Percentiles rank a stretch among this genome's conserved stretches.
These are phyloP conservation scores for Steinernema khuongi DNA, from an alignment of 1,140 invertebrate species.

Conservation along the genomic window DNA sequence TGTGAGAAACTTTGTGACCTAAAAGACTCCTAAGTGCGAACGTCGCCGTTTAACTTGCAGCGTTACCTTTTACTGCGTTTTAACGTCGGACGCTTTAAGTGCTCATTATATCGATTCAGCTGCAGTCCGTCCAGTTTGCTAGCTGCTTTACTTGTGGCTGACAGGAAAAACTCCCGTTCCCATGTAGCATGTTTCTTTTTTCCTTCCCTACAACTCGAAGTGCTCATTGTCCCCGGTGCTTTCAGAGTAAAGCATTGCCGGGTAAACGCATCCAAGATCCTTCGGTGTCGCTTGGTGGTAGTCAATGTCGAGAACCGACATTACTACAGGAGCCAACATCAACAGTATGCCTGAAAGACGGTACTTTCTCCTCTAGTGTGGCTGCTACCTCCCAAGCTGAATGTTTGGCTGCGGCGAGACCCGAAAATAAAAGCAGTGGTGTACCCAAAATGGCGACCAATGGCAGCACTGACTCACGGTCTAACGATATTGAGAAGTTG, in stretches of 20 bases:
- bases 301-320: slow-evolving; percentile 5
- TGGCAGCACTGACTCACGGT: slow-evolving; percentile 2
- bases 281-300: neutral
- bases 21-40: too few relatives aligned
- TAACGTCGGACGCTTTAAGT: too few relatives aligned
- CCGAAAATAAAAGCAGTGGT: slow-evolving; percentile 4
- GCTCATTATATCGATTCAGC: too few relatives aligned
- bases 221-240: too few relatives aligned
- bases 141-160: too few relatives aligned
- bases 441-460: neutral
- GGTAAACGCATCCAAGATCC: neutral
- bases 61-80: too few relatives aligned
- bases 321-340: neutral
- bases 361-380: neutral
- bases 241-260: neutral
- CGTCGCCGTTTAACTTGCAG: too few relatives aligned
- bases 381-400: slow-evolving; percentile 7
- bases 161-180: too few relatives aligned
- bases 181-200: too few relatives aligned
- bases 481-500: slow-evolving; percentile 7
- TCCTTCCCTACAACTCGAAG: too few relatives aligned
- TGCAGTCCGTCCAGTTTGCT: too few relatives aligned
- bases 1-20: neutral
- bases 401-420: neutral
- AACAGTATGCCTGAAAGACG: neutral